A percentile compares a stretch with the other conserved stretches of the same genome.
Conservation (phyloP, 2,113 vertebrate genomes). For the Megaceryle maxima region DNA sequence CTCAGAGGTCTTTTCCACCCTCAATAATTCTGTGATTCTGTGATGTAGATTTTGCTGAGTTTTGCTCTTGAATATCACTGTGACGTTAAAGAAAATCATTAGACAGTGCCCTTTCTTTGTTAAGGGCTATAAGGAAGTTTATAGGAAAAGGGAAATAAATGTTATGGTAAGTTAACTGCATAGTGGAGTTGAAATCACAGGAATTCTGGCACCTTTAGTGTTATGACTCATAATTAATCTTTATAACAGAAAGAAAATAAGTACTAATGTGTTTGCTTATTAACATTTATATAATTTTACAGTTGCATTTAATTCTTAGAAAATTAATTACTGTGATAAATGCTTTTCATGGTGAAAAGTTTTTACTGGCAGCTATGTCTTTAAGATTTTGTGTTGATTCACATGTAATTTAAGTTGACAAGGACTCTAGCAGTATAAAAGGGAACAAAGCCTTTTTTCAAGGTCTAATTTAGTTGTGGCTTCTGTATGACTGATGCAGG, state of each 20-base stretch:
- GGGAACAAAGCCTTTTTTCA: slow-evolving; percentile 32
- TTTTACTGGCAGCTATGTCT: not conserved
- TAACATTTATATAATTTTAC: slow-evolving; percentile 8
- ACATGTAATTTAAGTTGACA: slow-evolving; percentile 40
- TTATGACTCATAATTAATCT: slow-evolving; percentile 23
- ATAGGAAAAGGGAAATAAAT: not conserved
- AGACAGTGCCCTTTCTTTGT: not conserved
- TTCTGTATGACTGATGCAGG: slow-evolving; percentile 3
- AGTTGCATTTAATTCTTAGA: not conserved
- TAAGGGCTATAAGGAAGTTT: not conserved
- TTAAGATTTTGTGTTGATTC: slow-evolving; percentile 34
- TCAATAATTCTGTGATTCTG: no score
- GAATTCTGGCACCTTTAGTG: not conserved
- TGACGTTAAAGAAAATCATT: not conserved
- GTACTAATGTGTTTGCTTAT: slow-evolving; percentile 35
- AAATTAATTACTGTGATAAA: slow-evolving; percentile 43
- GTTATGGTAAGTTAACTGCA: not conserved
- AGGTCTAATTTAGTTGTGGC: slow-evolving; percentile 42
- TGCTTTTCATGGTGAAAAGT: not conserved
- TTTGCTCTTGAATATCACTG: not conserved
- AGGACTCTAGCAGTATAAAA: slow-evolving; percentile 3
- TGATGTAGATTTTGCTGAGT: not conserved
- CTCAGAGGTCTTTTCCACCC: no score
- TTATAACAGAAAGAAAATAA: slow-evolving; percentile 6
- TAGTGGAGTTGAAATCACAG: not conserved